Percentiles rank a stretch among this genome's conserved stretches.
phyloP scores from a whole-genome alignment of 2,113 vertebrate species.

The Sorex araneus region DNA sequence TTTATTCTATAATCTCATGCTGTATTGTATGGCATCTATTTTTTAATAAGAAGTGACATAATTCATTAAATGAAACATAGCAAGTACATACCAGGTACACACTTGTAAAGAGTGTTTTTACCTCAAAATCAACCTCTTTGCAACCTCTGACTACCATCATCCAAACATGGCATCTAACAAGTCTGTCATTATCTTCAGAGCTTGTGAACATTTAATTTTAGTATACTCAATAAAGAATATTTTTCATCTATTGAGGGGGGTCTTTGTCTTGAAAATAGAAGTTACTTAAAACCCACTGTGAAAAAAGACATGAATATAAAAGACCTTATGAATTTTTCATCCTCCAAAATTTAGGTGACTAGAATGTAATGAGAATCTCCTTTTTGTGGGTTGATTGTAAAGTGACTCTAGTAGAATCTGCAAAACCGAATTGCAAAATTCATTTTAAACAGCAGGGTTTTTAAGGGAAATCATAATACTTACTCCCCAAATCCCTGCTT shows the following conservation, averaged over 20 bases:
- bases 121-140: not conserved
- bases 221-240: conserved; percentile 29
- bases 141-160: not conserved
- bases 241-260: conserved; percentile 43
- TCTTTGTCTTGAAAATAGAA: conserved; percentile 57
- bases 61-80: conserved; percentile 14
- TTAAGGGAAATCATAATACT: not conserved
- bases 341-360: conserved; percentile 2
- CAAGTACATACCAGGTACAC: not conserved
- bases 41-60: not conserved
- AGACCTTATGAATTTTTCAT: conserved; percentile 67
- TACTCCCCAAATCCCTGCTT: not conserved
- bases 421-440: not conserved
- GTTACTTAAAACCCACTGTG: conserved; percentile 53
- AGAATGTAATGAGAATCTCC: conserved; percentile 10
- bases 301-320: conserved; percentile 48
- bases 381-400: conserved; percentile 21
- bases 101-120: not conserved
- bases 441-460: conserved; percentile 7
- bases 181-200: conserved; percentile 23
- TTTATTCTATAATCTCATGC: not conserved
- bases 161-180: not conserved
- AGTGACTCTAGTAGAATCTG: conserved; percentile 42
- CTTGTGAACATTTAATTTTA: conserved; percentile 62
- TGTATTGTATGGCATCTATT: not conserved